Conservation (phyloP, 2,113 vertebrate species). For the Prinia subflava region DNA sequence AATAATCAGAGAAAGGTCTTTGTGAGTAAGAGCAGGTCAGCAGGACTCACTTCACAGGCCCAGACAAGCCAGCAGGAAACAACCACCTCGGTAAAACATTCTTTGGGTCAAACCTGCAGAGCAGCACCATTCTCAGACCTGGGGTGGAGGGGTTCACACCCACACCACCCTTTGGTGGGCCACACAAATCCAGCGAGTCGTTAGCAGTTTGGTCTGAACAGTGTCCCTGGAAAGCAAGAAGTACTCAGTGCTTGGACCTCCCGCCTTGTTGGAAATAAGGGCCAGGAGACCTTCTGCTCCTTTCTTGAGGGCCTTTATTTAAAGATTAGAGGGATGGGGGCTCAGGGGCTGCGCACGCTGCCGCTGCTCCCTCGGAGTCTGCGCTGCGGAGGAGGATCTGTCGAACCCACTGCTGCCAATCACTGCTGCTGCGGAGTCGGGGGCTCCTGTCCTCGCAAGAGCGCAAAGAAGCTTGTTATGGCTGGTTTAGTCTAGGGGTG, state of each 20-base stretch:
- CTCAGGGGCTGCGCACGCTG: too few species aligned
- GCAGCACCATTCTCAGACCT: not conserved
- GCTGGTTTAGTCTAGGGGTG: too few species aligned
- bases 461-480: too few species aligned
- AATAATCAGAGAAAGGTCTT: not conserved
- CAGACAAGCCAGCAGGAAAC: not conserved
- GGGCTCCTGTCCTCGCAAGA: too few species aligned
- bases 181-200: not conserved
- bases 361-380: too few species aligned
- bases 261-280: too few species aligned
- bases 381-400: too few species aligned
- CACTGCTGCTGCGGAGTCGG: too few species aligned
- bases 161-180: not conserved
- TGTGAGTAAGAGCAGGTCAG: not conserved
- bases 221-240: not conserved
- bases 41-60: not conserved
- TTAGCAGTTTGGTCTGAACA: not conserved
- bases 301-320: too few species aligned
- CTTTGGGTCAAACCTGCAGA: not conserved
- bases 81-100: not conserved
- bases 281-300: too few species aligned
- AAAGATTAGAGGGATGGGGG: too few species aligned
- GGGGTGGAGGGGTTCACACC: not conserved
- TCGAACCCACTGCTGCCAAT: too few species aligned
- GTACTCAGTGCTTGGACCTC: not conserved